phyloP scores from a whole-genome alignment of 1,140 invertebrate species.

The Drosophila kanapiae region DNA sequence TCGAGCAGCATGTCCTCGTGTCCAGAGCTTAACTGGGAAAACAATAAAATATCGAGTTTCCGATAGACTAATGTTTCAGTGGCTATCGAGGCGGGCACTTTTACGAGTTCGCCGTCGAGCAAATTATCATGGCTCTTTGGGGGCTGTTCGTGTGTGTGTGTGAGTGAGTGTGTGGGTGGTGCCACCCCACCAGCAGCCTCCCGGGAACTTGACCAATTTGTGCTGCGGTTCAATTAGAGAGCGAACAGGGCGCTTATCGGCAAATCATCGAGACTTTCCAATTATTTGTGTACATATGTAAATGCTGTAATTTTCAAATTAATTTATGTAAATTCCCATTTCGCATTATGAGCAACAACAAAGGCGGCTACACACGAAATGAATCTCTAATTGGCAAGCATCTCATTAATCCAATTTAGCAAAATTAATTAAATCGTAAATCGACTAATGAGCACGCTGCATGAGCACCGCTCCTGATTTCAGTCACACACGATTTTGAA shows the following conservation, averaged over 20 bases:
- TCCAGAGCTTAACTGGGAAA: constrained; percentile 57
- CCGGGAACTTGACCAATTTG: constrained; percentile 42
- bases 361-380: constrained; percentile 50
- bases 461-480: constrained; percentile 49
- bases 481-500: constrained; percentile 39
- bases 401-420: constrained; percentile 81
- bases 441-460: constrained; percentile 71
- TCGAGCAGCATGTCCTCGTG: constrained; percentile 46
- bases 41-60: constrained; percentile 66
- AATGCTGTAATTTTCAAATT: constrained; percentile 65
- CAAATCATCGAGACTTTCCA: constrained; percentile 62
- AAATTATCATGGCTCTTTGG: constrained; percentile 31
- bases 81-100: constrained; percentile 51
- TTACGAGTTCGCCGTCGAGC: constrained; percentile 49
- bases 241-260: constrained; percentile 52
- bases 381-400: constrained; percentile 69
- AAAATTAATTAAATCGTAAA: constrained; percentile 80
- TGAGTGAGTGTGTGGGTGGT: constrained; percentile 4
- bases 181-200: neutral
- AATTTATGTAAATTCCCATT: constrained; percentile 76
- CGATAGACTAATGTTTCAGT: constrained; percentile 57
- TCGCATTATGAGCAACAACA: constrained; percentile 52
- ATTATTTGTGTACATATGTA: constrained; percentile 71
- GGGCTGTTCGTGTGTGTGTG: constrained; percentile 12
- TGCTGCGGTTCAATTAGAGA: constrained; percentile 51